These are phyloP conservation scores for Melanerpes aurifrons DNA, from an alignment of 2,113 vertebrate genomes.

Conservation along the genomic window DNA sequence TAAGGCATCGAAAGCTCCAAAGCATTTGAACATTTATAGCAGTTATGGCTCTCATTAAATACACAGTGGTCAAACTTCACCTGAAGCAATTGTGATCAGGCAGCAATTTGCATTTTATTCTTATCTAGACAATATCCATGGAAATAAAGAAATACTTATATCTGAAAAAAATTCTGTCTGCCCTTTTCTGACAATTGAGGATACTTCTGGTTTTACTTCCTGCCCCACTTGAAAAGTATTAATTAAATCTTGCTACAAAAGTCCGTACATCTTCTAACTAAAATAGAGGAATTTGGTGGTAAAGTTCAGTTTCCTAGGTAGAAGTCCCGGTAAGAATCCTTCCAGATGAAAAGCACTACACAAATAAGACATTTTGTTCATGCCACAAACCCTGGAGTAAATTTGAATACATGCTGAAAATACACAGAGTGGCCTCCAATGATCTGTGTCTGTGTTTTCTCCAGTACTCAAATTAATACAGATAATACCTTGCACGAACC, in stretches of 20 bases:
- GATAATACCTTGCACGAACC: background rate
- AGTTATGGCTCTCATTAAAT: background rate
- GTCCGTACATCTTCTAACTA: background rate
- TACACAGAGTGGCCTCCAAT: background rate
- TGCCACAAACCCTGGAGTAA: background rate
- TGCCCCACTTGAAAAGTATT: background rate
- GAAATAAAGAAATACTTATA: background rate
- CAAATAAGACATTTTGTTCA: background rate
- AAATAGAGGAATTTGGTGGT: background rate
- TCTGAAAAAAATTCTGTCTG: background rate
- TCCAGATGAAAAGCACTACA: background rate
- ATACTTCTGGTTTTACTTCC: background rate
- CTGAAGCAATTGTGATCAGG: background rate
- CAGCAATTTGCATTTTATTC: background rate
- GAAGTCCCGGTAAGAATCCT: background rate
- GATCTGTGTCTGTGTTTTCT: background rate
- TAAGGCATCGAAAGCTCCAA: background rate
- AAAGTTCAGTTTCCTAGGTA: background rate
- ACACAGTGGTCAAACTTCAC: background rate
- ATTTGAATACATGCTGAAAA: background rate
- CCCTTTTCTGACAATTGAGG: background rate
- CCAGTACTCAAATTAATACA: background rate
- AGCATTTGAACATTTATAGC: background rate
- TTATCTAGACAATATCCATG: background rate
- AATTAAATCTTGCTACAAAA: background rate